phyloP scores from a whole-genome alignment of 2,797 vertebrate species.

The Apodemus agrarius region DNA sequence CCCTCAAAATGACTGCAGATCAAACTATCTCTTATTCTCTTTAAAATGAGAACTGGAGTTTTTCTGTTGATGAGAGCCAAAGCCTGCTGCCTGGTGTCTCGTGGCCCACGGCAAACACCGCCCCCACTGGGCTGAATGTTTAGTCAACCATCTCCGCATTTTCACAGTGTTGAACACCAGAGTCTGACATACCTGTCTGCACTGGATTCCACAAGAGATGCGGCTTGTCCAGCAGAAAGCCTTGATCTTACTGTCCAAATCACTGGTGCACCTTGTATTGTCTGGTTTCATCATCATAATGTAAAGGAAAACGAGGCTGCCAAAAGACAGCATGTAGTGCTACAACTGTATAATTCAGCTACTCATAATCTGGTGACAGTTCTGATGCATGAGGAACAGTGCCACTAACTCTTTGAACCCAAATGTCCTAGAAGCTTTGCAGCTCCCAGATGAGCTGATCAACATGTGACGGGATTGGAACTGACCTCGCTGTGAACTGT shows the following conservation, averaged over 20 bases:
- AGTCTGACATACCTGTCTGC: not conserved
- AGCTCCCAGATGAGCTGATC: not conserved
- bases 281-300: not conserved
- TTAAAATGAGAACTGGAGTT: not conserved
- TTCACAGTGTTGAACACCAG: constrained; percentile 15
- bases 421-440: constrained; percentile 33
- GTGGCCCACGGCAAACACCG: not conserved
- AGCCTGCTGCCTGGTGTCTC: accelerated
- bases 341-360: constrained; percentile 14
- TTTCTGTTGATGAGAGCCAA: not conserved
- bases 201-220: not conserved
- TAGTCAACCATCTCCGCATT: not conserved
- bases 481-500: constrained; percentile 75
- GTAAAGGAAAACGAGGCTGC: constrained; percentile 1
- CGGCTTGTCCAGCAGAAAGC: not conserved
- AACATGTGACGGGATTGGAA: constrained; percentile 46
- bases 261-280: not conserved
- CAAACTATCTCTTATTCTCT: not conserved
- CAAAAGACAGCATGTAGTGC: constrained; percentile 32
- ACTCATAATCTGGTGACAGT: not conserved
- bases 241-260: constrained; percentile 19
- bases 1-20: not conserved
- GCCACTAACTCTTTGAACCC: constrained; percentile 16
- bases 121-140: not conserved
- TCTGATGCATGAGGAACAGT: not conserved